Percentiles rank a stretch among this genome's conserved stretches.
Conservation (phyloP, 2,888 invertebrate genomes). For the Heliconius sara region DNA sequence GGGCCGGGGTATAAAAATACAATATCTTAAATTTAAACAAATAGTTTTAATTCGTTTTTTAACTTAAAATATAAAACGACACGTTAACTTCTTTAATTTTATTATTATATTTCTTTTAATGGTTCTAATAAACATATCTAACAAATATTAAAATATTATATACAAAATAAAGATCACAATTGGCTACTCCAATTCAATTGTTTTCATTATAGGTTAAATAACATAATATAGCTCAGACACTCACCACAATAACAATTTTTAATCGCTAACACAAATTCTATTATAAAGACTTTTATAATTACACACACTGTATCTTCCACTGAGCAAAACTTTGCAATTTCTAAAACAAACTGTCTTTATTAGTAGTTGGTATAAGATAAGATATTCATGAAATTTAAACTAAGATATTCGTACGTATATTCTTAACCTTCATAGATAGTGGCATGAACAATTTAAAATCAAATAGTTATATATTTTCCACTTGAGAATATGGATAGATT, state of each 20-base stretch:
- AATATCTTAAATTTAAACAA: no score
- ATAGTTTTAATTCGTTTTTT: no score
- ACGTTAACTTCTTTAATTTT: no score
- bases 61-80: no score
- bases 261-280: not conserved
- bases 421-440: constrained; percentile 33
- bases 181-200: not conserved
- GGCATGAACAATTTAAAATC: constrained; percentile 30
- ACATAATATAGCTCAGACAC: not conserved
- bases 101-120: no score
- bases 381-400: constrained; percentile 34
- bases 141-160: no score
- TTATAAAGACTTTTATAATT: not conserved
- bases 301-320: constrained; percentile 8
- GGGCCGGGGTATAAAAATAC: no score
- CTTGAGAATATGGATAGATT: constrained; percentile 16
- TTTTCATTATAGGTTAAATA: not conserved
- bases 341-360: constrained; percentile 19
- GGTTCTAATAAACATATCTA: no score
- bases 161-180: no score
- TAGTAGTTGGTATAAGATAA: constrained; percentile 38
- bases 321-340: constrained; percentile 17
- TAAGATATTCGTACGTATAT: constrained; percentile 31
- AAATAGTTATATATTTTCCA: constrained; percentile 13
- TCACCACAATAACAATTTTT: not conserved